Evolutionary conservation across 2,888 invertebrate species (phyloP).

Genomic region (Aspidiotus rigidus): DNA sequence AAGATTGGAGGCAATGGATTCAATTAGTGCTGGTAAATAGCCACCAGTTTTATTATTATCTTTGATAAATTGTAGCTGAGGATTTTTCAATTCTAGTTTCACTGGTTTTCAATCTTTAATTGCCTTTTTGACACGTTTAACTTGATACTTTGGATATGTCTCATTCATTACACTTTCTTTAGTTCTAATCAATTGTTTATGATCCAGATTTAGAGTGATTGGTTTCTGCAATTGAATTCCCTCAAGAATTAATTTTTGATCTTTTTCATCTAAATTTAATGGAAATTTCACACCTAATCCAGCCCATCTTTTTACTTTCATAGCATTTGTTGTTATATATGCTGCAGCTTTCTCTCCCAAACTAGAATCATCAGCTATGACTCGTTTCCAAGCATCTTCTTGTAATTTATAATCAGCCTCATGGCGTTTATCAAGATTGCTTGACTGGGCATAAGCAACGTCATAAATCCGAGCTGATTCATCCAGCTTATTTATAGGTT

Average conservation of each 20-base stretch:
- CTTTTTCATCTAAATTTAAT: slow-evolving; percentile 3
- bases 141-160: slow-evolving; percentile 3
- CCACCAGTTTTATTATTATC: slow-evolving; percentile 12
- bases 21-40: background rate
- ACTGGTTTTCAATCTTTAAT: background rate
- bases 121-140: slow-evolving; percentile 6
- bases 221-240: background rate
- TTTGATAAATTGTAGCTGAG: background rate
- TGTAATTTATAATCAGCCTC: slow-evolving; percentile 31
- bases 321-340: slow-evolving; percentile 22
- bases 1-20: background rate
- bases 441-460: slow-evolving; percentile 15
- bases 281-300: slow-evolving; percentile 23
- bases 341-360: slow-evolving; percentile 32
- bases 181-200: slow-evolving; percentile 5
- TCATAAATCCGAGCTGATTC: slow-evolving; percentile 21
- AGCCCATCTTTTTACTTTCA: slow-evolving; percentile 30
- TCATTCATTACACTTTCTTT: slow-evolving; percentile 14
- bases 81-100: background rate
- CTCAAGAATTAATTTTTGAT: background rate
- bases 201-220: background rate
- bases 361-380: slow-evolving; percentile 24
- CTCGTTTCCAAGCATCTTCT: slow-evolving; percentile 34
- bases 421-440: slow-evolving; percentile 25
- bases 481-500: slow-evolving; percentile 24